Percentiles rank a stretch among this genome's conserved stretches.
phyloP scores from a whole-genome alignment of 1,140 invertebrate genomes.

The Delia radicum region DNA sequence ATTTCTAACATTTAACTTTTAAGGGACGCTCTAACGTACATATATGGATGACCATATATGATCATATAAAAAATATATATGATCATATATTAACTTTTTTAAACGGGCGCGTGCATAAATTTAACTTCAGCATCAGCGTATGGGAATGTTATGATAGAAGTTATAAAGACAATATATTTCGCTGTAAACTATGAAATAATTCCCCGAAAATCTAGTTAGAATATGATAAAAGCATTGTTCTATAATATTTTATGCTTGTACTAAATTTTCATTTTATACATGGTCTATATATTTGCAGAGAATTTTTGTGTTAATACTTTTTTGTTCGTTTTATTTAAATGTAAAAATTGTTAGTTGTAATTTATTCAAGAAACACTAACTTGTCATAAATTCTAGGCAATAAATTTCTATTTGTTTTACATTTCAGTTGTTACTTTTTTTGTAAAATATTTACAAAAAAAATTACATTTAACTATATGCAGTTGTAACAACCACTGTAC shows the following conservation, averaged over 20 bases:
- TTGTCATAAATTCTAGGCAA: slow-evolving; percentile 53
- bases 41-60: too few relatives aligned
- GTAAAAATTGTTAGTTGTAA: background rate
- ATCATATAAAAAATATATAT: too few relatives aligned
- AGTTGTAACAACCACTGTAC: background rate
- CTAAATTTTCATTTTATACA: background rate
- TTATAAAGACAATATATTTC: too few relatives aligned
- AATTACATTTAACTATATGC: slow-evolving; percentile 3
- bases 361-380: slow-evolving; percentile 28
- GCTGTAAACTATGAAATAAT: too few relatives aligned
- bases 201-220: too few relatives aligned
- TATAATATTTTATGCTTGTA: background rate
- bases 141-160: too few relatives aligned
- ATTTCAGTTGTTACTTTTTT: slow-evolving; percentile 1
- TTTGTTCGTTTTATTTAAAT: too few relatives aligned
- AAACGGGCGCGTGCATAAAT: too few relatives aligned
- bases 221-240: background rate
- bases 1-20: too few relatives aligned
- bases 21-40: too few relatives aligned
- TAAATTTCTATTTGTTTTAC: slow-evolving; percentile 50
- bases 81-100: too few relatives aligned
- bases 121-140: too few relatives aligned
- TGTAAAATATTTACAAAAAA: background rate
- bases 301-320: background rate
- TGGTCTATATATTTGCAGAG: background rate